Evolutionary conservation across 2,888 invertebrate genomes (phyloP), one percentile per base, ranked within the genome.

Genomic region (Hydropsyche betteni): DNA sequence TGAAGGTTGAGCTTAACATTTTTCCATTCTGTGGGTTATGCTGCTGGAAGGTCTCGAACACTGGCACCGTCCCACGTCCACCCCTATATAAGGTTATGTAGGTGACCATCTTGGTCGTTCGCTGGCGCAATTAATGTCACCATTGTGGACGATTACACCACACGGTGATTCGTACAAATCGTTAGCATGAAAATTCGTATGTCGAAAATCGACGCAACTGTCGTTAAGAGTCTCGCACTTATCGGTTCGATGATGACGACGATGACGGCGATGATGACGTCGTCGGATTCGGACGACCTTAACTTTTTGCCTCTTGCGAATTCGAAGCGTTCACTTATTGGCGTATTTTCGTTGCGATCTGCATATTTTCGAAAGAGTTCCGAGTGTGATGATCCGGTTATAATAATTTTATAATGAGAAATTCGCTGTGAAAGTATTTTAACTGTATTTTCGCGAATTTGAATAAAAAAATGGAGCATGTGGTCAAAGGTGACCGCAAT

Each of bases 81-180:
- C 24, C 24, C 24, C 72, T 58, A 72, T 72, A 72, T 58, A 72
- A 72, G 72, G 72, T 58, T 72, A 72, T 58, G 72, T 72, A 72
- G 72, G 72, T 72, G 72, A 72, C 72, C 72, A 61, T 72, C 72
- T 14, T 58, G 36, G 24, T n/a, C 36, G 52, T 36, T 44, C 36
- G 61, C 0, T 24, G 33, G 16, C 61, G 34, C 34, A 33, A 64
- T 36, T 24, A 64, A 64, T 64, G 58, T 44, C 72, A 53, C 55
- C 69, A 14, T 50, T 44, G 51, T 44, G 68, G 44, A 44, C 44
- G 10, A 50, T 69, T 69, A 44, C 6, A 16, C 51, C 44, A 51
- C 69, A 69, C 69, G 12, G 7, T 38, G n/a, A 14, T 69, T 69
- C 44, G 34, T 34, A 58, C 16, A 24, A 24, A 24, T 58, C 24